Evolutionary conservation across 2,797 vertebrate species (phyloP).

Genomic region (Poecilia wingei): DNA sequence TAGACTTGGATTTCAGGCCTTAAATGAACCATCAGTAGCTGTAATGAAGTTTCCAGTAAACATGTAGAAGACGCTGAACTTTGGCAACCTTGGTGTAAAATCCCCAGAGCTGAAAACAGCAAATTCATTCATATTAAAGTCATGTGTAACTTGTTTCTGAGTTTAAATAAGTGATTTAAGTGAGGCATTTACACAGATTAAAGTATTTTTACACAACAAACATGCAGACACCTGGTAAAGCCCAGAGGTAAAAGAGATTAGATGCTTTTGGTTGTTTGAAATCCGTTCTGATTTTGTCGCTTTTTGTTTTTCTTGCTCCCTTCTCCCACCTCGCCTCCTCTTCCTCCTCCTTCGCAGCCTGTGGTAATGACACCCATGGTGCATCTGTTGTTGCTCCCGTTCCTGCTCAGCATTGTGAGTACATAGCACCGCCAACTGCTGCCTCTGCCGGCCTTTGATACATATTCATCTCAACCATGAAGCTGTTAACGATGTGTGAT

Average conservation of each 20-base stretch:
- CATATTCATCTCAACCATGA: slow-evolving; percentile 45
- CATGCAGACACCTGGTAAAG: not conserved
- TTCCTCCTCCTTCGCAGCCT: slow-evolving; percentile 49
- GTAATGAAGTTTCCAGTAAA: not conserved
- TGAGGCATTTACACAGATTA: not conserved
- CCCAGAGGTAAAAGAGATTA: not conserved
- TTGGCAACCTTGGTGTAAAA: not conserved
- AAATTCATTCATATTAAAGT: not conserved
- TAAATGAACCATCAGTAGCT: not conserved
- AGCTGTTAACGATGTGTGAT: slow-evolving; percentile 31
- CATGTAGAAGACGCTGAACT: not conserved
- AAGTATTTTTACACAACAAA: not conserved
- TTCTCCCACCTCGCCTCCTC: slow-evolving; percentile 26
- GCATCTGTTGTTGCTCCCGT: slow-evolving; percentile 73
- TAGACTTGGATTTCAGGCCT: not conserved
- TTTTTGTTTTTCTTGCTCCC: slow-evolving; percentile 20
- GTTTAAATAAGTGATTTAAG: not conserved
- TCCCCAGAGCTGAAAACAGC: not conserved
- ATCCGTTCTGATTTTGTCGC: slow-evolving; percentile 20
- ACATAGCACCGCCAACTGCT: slow-evolving; percentile 47
- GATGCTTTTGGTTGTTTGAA: slow-evolving; percentile 9
- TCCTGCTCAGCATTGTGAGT: slow-evolving; percentile 76
- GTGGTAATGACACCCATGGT: slow-evolving; percentile 69
- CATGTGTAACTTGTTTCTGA: not conserved
- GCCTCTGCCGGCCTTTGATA: slow-evolving; percentile 22